phyloP scores from a whole-genome alignment of 2,797 vertebrate species.

The Scleropages formosus region DNA sequence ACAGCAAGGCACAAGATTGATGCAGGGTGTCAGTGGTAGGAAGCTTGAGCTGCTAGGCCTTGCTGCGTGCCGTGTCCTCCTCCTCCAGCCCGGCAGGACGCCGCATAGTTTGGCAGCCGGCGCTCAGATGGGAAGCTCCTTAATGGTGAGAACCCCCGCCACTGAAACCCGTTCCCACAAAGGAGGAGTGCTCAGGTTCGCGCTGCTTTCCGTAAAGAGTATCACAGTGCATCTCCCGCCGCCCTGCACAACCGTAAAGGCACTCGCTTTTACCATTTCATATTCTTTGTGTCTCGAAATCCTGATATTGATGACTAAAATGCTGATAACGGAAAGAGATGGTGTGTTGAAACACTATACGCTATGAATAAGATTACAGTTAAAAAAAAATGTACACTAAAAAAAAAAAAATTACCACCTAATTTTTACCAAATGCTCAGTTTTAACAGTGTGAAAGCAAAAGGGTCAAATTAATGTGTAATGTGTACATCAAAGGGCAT shows the following conservation, averaged over 20 bases:
- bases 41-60: slow-evolving; percentile 85
- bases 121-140: slow-evolving; percentile 82
- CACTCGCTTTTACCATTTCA: too few relatives aligned
- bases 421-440: too few relatives aligned
- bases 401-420: too few relatives aligned
- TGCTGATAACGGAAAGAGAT: background rate
- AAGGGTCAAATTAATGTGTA: too few relatives aligned
- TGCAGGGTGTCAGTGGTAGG: slow-evolving; percentile 85
- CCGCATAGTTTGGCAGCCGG: slow-evolving; percentile 83
- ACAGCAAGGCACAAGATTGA: slow-evolving; percentile 83
- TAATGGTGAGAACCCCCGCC: slow-evolving; percentile 81
- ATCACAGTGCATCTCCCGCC: background rate
- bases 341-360: background rate
- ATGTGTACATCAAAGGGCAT: too few relatives aligned
- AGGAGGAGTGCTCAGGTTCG: slow-evolving; percentile 58
- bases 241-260: too few relatives aligned
- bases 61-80: slow-evolving; percentile 83
- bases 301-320: background rate
- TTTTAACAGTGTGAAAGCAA: too few relatives aligned
- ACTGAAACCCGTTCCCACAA: slow-evolving; percentile 75
- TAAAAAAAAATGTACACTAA: too few relatives aligned
- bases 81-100: slow-evolving; percentile 78
- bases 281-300: too few relatives aligned
- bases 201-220: background rate
- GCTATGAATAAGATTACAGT: too few relatives aligned